phyloP scores from a whole-genome alignment of 92 coral and sea anemone genomes.

The Zoanthus sansibaricus region DNA sequence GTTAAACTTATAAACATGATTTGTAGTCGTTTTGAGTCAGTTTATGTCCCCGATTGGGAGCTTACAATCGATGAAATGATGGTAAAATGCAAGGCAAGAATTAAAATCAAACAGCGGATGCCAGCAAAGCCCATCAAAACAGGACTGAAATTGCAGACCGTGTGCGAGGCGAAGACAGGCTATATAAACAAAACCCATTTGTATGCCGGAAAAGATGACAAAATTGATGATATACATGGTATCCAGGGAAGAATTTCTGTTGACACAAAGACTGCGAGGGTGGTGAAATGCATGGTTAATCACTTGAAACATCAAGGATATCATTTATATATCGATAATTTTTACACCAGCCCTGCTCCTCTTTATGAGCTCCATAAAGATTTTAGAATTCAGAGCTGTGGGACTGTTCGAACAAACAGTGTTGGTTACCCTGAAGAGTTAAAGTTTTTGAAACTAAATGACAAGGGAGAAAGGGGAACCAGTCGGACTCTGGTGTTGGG shows the following conservation, averaged over 20 bases:
- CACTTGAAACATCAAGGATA: slow-evolving; percentile 37
- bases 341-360: slow-evolving; percentile 22
- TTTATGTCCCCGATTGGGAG: slow-evolving; percentile 31
- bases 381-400: slow-evolving; percentile 12
- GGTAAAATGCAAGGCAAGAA: slow-evolving; percentile 30
- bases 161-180: slow-evolving; percentile 32
- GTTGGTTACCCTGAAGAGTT: slow-evolving; percentile 1
- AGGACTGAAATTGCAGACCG: background rate
- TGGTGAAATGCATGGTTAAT: slow-evolving; percentile 24
- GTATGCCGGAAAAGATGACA: slow-evolving; percentile 4
- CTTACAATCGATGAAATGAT: slow-evolving; percentile 40
- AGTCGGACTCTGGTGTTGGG: slow-evolving; percentile 2
- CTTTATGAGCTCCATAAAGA: slow-evolving; percentile 18
- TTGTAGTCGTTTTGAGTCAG: slow-evolving; percentile 5
- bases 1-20: slow-evolving; percentile 17
- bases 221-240: background rate
- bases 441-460: background rate
- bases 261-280: slow-evolving; percentile 10
- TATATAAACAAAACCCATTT: slow-evolving; percentile 14
- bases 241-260: background rate
- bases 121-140: slow-evolving; percentile 28
- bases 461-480: background rate
- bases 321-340: slow-evolving; percentile 46
- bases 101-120: slow-evolving; percentile 22
- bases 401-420: slow-evolving; percentile 4